phyloP scores from a whole-genome alignment of 2,797 vertebrate species.

The Erpetoichthys calabaricus region DNA sequence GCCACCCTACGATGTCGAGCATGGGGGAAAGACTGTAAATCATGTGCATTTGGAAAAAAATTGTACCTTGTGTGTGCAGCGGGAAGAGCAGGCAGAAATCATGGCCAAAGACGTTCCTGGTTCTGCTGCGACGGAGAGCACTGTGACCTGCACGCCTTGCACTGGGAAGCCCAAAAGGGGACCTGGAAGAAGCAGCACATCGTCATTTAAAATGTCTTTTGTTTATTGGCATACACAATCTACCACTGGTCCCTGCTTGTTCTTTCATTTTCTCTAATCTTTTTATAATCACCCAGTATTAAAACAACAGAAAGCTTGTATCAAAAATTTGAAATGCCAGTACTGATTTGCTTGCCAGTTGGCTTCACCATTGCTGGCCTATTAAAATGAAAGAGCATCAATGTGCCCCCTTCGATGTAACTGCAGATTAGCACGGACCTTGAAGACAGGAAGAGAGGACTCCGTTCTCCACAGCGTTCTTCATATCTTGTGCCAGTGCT shows the following conservation, averaged over 20 bases:
- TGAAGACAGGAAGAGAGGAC: slow-evolving; percentile 63
- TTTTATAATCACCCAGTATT: no score
- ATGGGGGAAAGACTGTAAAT: no score
- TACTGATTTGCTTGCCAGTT: no score
- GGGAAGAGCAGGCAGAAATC: slow-evolving; percentile 81
- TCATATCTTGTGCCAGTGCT: slow-evolving; percentile 44
- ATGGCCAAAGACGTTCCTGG: slow-evolving; percentile 75
- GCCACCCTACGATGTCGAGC: no score
- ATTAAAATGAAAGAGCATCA: no score
- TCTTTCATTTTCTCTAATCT: no score
- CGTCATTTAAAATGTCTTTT: not conserved
- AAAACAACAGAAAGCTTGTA: no score
- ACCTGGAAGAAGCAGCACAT: slow-evolving; percentile 38
- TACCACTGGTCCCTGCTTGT: no score
- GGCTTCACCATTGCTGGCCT: no score
- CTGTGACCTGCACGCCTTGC: slow-evolving; percentile 55
- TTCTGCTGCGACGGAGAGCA: slow-evolving; percentile 51
- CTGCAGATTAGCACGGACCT: slow-evolving; percentile 46
- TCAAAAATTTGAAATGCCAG: no score
- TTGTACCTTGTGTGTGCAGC: slow-evolving; percentile 78
- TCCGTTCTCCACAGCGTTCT: slow-evolving; percentile 67
- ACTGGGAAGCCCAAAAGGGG: slow-evolving; percentile 79
- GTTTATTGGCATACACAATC: no score
- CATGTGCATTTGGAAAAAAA: not conserved
- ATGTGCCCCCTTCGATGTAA: not conserved